Evolutionary conservation across 2,113 vertebrate genomes (phyloP).

Genomic region (Numida meleagris): DNA sequence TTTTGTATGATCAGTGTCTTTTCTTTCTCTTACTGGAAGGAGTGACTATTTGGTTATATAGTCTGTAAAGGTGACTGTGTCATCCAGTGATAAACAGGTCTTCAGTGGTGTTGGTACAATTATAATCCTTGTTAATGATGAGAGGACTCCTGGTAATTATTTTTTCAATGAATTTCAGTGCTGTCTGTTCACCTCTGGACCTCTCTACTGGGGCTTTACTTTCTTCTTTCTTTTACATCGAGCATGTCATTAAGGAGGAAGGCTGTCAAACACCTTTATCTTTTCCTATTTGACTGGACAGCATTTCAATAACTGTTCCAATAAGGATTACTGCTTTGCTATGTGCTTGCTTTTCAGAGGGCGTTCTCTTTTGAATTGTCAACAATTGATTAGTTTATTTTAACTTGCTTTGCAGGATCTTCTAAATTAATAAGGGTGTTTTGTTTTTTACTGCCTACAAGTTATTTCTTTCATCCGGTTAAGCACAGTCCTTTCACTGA

Average conservation of each 20-base stretch:
- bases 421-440: neutral
- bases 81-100: neutral
- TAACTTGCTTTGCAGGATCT: neutral
- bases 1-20: neutral
- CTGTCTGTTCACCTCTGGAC: neutral
- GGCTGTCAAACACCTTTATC: neutral
- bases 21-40: neutral
- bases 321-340: neutral
- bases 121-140: neutral
- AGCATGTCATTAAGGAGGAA: neutral
- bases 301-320: neutral
- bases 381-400: neutral
- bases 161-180: neutral
- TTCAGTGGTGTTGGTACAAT: neutral
- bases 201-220: neutral
- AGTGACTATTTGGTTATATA: neutral
- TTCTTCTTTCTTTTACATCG: neutral
- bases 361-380: neutral
- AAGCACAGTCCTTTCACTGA: neutral
- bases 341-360: neutral
- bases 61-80: neutral
- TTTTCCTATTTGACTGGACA: neutral
- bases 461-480: neutral
- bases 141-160: neutral
- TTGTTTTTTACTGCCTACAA: neutral